Base-by-base conservation (phyloP, 2,113 vertebrate genomes). In the Rostratula benghalensis region DNA sequence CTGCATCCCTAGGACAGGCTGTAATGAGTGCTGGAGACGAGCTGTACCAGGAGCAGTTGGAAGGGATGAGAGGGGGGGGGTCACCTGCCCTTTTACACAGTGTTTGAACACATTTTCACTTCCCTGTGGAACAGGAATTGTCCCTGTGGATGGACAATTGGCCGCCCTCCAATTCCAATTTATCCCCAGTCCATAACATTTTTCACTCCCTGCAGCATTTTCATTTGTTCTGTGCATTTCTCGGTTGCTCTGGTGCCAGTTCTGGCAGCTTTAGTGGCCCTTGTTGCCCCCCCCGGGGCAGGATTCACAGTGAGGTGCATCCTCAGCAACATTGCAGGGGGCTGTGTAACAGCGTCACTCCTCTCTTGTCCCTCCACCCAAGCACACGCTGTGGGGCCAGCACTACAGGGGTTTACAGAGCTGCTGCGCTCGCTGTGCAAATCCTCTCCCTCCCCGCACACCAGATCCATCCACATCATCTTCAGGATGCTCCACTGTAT, bases 221-320 rank as follows among this genome's bases (percentile, higher is more conserved):
- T 68, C 24, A 64, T 61, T 94, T 89, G 60, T 61, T 90, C n/a
- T 33, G 39, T 46, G 60, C 23, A 41, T 74, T 95, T 94, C 93
- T 89, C 86, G 31, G 73, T 92, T 82, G 59, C 28, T 59, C 7
- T 53, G n/a, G 35, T 92, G 87, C 48, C 73, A 82, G 67, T 97
- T 95, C 73, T 91, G 65, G 50, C 12, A 7, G 46, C 46, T 92
- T 93, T 68, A 51, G 85, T 79, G 54, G 37, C 43, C 39, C 70
- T 41, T 76, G 37, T n/a, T n/a, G n/a, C n/a, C n/a, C n/a, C 9
- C 12, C 14, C 11, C 39, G 6, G 6, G 57, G 76, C 70, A 76
- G 81, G 30, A 51, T 64, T 89, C n/a, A n/a, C 27, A 35, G 35
- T 0, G 4, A 45, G 25, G 15, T 41, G 28, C 41, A 51, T 25